Percentiles rank a stretch among this genome's conserved stretches.
Conservation (phyloP, 1,140 invertebrate genomes). For the Bilobella aurantiaca region DNA sequence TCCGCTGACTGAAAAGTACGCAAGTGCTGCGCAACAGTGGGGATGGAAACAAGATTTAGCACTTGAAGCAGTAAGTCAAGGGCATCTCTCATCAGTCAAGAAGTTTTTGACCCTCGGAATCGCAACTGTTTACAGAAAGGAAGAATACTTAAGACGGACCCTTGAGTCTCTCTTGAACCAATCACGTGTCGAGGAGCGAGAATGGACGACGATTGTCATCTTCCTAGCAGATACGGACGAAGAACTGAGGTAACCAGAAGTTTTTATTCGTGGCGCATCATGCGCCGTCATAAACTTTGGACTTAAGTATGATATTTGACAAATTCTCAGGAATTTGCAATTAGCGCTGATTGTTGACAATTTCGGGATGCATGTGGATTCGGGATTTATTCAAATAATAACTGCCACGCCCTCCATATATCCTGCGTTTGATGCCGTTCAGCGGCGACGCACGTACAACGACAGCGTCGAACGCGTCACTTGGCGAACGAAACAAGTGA, state of each 20-base stretch:
- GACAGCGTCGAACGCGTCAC: slow-evolving; percentile 23
- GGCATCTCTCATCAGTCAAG: background rate
- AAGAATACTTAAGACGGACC: slow-evolving; percentile 29
- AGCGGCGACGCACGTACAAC: slow-evolving; percentile 24
- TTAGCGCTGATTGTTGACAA: slow-evolving; percentile 15
- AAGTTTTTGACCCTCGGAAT: slow-evolving; percentile 29
- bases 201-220: slow-evolving; percentile 21
- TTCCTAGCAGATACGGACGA: slow-evolving; percentile 25
- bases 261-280: background rate
- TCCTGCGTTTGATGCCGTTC: slow-evolving; percentile 27
- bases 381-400: slow-evolving; percentile 32
- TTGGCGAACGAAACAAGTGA: slow-evolving; percentile 33
- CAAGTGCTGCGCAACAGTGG: too few species aligned
- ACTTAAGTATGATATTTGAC: too few species aligned
- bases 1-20: too few species aligned
- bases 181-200: slow-evolving; percentile 21
- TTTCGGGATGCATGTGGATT: slow-evolving; percentile 23
- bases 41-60: too few species aligned
- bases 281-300: too few species aligned
- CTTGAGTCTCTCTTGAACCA: slow-evolving; percentile 24
- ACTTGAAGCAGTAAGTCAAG: too few species aligned
- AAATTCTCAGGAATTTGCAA: slow-evolving; percentile 18
- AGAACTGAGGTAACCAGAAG: slow-evolving; percentile 13
- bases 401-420: slow-evolving; percentile 23
- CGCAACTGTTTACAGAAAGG: slow-evolving; percentile 23